Conservation (phyloP, 1,140 invertebrate genomes). For the Ostrea denselamellosa region DNA sequence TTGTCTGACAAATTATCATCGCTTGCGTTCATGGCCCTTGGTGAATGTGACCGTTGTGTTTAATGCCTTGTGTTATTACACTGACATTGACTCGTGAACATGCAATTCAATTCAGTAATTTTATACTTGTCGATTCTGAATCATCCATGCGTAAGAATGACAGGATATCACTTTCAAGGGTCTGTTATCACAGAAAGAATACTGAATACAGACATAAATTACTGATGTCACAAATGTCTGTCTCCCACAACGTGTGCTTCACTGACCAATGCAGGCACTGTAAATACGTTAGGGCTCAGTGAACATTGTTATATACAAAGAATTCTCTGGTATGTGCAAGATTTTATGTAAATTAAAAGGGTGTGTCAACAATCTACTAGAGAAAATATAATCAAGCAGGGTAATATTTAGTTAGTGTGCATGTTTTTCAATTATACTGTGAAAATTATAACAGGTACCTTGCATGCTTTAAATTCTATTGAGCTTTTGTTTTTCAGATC, state of each 20-base stretch:
- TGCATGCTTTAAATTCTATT: too few relatives aligned
- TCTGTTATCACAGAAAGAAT: background rate
- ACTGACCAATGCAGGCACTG: background rate
- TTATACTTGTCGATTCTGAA: slow-evolving; percentile 33
- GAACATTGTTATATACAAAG: background rate
- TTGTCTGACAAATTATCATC: slow-evolving; percentile 26
- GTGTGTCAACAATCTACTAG: background rate
- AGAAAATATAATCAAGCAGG: too few relatives aligned
- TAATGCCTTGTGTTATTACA: background rate
- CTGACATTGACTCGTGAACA: background rate
- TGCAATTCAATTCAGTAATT: slow-evolving; percentile 16
- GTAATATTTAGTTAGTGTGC: too few relatives aligned
- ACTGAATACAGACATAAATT: background rate
- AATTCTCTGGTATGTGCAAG: background rate
- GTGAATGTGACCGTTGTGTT: background rate
- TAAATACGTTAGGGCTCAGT: background rate
- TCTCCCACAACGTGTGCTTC: background rate
- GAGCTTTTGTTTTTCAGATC: too few relatives aligned
- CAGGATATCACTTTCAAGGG: background rate
- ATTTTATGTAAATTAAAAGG: background rate
- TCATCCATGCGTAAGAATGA: background rate
- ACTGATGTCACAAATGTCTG: background rate
- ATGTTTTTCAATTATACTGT: too few relatives aligned
- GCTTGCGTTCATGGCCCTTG: background rate
- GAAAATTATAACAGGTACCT: too few relatives aligned